Evolutionary conservation across 2,797 vertebrate species (phyloP).

Genomic region (Pantherophis vulpinus): DNA sequence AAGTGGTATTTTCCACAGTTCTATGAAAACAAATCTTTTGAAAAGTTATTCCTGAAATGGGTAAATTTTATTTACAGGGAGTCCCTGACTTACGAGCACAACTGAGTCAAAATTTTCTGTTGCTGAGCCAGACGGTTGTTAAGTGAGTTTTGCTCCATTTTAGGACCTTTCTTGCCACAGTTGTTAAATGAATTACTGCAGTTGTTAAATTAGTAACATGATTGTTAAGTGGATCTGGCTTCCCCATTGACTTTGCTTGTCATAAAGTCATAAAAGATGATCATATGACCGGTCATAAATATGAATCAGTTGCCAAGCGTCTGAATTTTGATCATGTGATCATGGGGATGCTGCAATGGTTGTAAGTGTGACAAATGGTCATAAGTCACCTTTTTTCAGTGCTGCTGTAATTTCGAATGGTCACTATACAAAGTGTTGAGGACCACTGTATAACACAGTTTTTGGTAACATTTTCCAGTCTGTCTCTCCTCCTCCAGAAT

Average conservation of each 20-base stretch:
- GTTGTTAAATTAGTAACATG: background rate
- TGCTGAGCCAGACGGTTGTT: background rate
- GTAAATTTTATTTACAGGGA: background rate
- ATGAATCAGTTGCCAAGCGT: background rate
- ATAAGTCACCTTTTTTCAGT: background rate
- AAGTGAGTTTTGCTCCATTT: background rate
- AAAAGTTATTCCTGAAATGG: background rate
- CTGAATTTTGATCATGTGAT: background rate
- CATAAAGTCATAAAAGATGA: background rate
- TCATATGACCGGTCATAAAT: background rate
- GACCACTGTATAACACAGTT: background rate
- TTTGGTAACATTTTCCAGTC: background rate
- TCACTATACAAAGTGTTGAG: background rate
- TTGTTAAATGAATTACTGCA: background rate
- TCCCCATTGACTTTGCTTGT: background rate
- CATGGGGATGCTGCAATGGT: background rate
- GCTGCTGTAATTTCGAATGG: background rate
- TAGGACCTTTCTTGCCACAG: background rate
- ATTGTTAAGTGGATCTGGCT: background rate
- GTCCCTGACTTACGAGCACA: background rate
- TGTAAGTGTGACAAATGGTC: background rate
- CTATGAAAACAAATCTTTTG: background rate
- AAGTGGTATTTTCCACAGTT: background rate
- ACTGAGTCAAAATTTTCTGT: background rate
- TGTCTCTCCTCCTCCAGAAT: background rate